These are phyloP conservation scores for Chrysomallon squamiferum DNA, from an alignment of 1,140 invertebrate species.

Conservation along the genomic window DNA sequence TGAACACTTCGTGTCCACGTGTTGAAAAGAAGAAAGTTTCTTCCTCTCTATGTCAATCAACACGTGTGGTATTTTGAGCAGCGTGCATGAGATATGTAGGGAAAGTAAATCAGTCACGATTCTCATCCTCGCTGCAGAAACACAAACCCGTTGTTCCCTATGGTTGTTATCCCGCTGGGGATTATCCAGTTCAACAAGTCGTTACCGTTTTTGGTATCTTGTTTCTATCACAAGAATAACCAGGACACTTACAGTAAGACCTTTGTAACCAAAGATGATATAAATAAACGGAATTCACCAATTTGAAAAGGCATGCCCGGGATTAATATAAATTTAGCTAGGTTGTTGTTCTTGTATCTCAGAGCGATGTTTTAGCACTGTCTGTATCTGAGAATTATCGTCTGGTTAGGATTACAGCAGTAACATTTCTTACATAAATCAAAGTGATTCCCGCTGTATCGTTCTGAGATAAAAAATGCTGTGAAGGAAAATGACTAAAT, in stretches of 20 bases:
- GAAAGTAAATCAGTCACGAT: slow-evolving; percentile 36
- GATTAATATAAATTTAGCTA: slow-evolving; percentile 12
- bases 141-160: slow-evolving; percentile 18
- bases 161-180: neutral
- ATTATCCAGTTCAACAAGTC: slow-evolving; percentile 11
- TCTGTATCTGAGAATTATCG: slow-evolving; percentile 26
- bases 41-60: slow-evolving; percentile 26
- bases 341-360: slow-evolving; percentile 7
- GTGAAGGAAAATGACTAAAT: slow-evolving; percentile 21
- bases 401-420: neutral
- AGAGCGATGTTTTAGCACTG: slow-evolving; percentile 18
- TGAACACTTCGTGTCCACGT: slow-evolving; percentile 30
- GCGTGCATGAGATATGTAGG: slow-evolving; percentile 29
- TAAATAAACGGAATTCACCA: slow-evolving; percentile 9
- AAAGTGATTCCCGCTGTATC: neutral
- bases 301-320: slow-evolving; percentile 29
- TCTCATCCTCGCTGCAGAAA: slow-evolving; percentile 24
- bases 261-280: slow-evolving; percentile 19
- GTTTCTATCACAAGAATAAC: slow-evolving; percentile 1
- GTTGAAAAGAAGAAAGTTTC: slow-evolving; percentile 28
- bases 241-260: slow-evolving; percentile 4
- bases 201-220: slow-evolving; percentile 7
- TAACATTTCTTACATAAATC: neutral
- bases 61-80: slow-evolving; percentile 35
- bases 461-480: slow-evolving; percentile 20